Conservation (phyloP, 2,113 vertebrate genomes). For the Salvelinus sp. region DNA sequence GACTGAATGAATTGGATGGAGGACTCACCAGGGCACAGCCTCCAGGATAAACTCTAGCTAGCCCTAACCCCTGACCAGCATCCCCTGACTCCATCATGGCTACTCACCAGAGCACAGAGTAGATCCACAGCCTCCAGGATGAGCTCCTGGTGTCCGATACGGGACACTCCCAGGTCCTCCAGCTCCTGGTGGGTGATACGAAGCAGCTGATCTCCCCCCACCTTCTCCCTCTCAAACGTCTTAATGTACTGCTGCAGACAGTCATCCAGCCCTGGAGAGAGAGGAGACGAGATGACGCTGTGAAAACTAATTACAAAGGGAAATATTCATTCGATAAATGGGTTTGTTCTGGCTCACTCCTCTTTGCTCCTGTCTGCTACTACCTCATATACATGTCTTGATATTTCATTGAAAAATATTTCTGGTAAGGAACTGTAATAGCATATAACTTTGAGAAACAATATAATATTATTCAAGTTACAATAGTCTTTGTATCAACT, state of each 20-base stretch:
- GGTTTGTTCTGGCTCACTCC: background rate
- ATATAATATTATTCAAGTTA: background rate
- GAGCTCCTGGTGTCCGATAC: constrained; percentile 80
- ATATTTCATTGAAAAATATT: too few relatives aligned
- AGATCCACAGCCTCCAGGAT: constrained; percentile 79
- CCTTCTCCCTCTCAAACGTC: constrained; percentile 78
- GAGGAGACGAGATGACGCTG: constrained; percentile 21
- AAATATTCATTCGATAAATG: background rate
- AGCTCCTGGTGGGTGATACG: constrained; percentile 81
- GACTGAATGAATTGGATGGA: background rate
- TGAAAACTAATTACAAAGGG: constrained; percentile 8
- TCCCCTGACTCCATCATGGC: too few relatives aligned
- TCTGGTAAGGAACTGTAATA: background rate
- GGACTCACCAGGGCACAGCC: constrained; percentile 5
- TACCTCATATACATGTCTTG: too few relatives aligned
- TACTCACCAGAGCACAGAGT: constrained; percentile 76
- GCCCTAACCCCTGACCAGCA: too few relatives aligned
- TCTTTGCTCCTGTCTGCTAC: too few relatives aligned
- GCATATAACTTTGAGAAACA: background rate
- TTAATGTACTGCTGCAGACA: constrained; percentile 81
- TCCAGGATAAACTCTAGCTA: too few relatives aligned
- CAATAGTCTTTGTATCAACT: background rate
- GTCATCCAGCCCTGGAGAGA: constrained; percentile 73
- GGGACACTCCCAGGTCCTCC: constrained; percentile 78
- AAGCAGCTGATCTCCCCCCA: constrained; percentile 77